phyloP scores from a whole-genome alignment of 2,888 invertebrate genomes.

The Helicoverpa assulta region DNA sequence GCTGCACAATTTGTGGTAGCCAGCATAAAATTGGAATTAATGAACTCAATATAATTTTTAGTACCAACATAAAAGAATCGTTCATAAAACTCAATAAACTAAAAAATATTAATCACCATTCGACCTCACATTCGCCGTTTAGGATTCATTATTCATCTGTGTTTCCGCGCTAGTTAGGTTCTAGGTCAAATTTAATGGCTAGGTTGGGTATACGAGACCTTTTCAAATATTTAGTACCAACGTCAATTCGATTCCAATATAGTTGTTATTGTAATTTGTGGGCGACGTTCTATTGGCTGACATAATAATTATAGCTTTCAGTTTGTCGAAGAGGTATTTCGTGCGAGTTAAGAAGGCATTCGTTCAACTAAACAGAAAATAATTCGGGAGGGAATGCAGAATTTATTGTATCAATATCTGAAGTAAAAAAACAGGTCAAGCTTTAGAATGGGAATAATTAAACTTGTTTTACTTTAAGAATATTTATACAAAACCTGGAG shows the following conservation, averaged over 20 bases:
- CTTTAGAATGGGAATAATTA: too few species aligned
- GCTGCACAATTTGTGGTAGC: not conserved
- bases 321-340: not conserved
- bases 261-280: slow-evolving; percentile 4
- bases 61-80: not conserved
- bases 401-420: too few species aligned
- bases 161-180: slow-evolving; percentile 52
- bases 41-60: not conserved
- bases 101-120: slow-evolving; percentile 13
- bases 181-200: slow-evolving; percentile 51
- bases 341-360: not conserved
- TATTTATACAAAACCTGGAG: too few species aligned
- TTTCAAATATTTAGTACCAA: slow-evolving; percentile 29
- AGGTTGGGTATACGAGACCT: slow-evolving; percentile 30
- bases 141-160: slow-evolving; percentile 46
- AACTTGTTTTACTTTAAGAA: too few species aligned
- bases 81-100: slow-evolving; percentile 12
- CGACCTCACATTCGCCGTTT: slow-evolving; percentile 22
- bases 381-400: too few species aligned
- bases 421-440: too few species aligned
- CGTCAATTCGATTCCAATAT: slow-evolving; percentile 36
- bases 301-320: slow-evolving; percentile 2
- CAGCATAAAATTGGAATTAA: not conserved
- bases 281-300: slow-evolving; percentile 3
- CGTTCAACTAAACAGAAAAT: too few species aligned